Evolutionary conservation across 2,888 invertebrate species (phyloP).

Genomic region (Ophion costatus): DNA sequence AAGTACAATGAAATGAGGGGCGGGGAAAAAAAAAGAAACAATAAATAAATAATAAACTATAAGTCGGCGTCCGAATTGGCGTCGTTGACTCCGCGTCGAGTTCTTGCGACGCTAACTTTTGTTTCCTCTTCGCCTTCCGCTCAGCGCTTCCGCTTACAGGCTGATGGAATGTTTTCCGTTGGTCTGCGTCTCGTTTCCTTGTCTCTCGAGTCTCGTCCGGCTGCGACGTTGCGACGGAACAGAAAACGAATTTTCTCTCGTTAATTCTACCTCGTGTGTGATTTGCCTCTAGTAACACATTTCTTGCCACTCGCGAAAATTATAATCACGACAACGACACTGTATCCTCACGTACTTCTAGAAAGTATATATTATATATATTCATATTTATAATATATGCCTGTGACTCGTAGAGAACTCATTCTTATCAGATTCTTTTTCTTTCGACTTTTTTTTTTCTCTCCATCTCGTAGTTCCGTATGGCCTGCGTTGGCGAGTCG

Average conservation of each 20-base stretch:
- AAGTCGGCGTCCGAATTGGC: conserved; percentile 67
- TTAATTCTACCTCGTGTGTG: conserved; percentile 28
- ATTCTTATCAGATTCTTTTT: conserved; percentile 57
- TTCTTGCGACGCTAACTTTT: conserved; percentile 45
- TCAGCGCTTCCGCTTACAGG: conserved; percentile 63
- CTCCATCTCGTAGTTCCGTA: conserved; percentile 50
- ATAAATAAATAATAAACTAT: conserved; percentile 73
- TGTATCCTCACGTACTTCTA: conserved; percentile 73
- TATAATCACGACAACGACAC: conserved; percentile 74
- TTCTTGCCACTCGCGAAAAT: conserved; percentile 61
- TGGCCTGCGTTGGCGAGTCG: conserved; percentile 58
- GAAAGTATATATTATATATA: conserved; percentile 77
- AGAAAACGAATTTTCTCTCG: conserved; percentile 53
- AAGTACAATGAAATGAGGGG: background rate
- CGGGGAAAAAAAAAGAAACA: conserved; percentile 44
- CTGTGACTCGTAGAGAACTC: conserved; percentile 71
- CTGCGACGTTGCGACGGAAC: conserved; percentile 57
- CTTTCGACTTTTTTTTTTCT: conserved; percentile 50
- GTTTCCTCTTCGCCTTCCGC: conserved; percentile 30
- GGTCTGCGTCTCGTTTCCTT: conserved; percentile 12
- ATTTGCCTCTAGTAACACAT: conserved; percentile 43
- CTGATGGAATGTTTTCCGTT: conserved; percentile 75
- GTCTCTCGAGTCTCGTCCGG: conserved; percentile 42
- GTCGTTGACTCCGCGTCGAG: conserved; percentile 54
- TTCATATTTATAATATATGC: conserved; percentile 74